Conservation (phyloP, 1,140 invertebrate species). For the Lerema accius region DNA sequence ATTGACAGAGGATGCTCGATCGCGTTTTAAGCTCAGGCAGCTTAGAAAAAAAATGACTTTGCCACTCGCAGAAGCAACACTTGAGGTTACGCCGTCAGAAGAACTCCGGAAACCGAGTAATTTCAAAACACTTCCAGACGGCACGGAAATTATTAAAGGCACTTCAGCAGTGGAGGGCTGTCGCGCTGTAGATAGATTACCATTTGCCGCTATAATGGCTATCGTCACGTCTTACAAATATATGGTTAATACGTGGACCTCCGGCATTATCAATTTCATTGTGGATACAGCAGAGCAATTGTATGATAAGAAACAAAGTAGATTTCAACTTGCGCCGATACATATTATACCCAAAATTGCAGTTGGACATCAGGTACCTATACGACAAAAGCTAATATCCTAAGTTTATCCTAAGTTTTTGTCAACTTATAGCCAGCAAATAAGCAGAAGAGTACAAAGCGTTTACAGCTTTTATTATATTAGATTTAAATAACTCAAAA, state of each 20-base stretch:
- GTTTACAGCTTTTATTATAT: no score
- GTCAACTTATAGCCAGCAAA: no score
- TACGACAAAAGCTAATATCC: no score
- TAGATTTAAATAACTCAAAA: no score
- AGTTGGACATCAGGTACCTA: constrained; percentile 74
- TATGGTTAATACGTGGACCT: constrained; percentile 75
- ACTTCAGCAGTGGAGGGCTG: constrained; percentile 48
- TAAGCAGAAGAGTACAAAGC: no score
- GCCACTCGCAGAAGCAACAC: constrained; percentile 52
- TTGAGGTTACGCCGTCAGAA: constrained; percentile 61
- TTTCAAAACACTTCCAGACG: constrained; percentile 79
- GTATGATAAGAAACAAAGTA: constrained; percentile 65
- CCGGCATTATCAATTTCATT: constrained; percentile 78
- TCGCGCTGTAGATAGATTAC: constrained; percentile 74
- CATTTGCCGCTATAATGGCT: constrained; percentile 83
- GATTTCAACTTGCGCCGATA: constrained; percentile 66
- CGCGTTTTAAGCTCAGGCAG: constrained; percentile 62
- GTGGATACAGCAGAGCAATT: constrained; percentile 77
- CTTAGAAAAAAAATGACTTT: constrained; percentile 58
- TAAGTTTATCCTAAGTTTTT: no score
- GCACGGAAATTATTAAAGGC: constrained; percentile 77
- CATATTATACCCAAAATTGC: constrained; percentile 74
- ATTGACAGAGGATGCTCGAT: constrained; percentile 65
- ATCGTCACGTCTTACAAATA: constrained; percentile 82
- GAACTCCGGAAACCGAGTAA: constrained; percentile 79